Evolutionary conservation across 2,113 vertebrate species (phyloP), one percentile per base, ranked within the genome.

Genomic region (Cnemophilus loriae): DNA sequence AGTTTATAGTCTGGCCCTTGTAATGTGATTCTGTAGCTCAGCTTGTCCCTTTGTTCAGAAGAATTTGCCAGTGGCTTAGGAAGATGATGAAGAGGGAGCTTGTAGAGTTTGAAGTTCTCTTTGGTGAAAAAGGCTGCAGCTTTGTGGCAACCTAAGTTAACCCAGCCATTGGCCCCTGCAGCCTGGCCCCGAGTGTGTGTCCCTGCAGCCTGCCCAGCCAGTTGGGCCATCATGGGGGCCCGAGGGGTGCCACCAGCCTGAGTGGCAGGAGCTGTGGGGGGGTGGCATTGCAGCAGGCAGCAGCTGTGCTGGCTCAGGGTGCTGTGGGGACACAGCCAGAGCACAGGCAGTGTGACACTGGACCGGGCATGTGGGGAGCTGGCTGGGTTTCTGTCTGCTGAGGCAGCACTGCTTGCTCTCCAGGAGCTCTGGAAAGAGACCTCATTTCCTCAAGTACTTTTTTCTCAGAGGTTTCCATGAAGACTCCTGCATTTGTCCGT

Each of bases 381-480:
- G 73, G 8, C 53, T 50, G 44, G 6, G 22, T 26, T 73, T 73
- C 30, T 96, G 11, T 12, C 42, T 80, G 77, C 71, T 64, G 26
- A 24, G 35, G 4, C 56, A 77, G 50, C 32, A 7, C 49, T 52
- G 47, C 46, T 55, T 84, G 21, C 67, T 61, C 67, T 61, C 23
- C 60, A 57, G 61, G 20, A 63, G 7, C 24, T 80, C 35, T 7
- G 30, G 39, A 61, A n/a, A 24, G 6, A 50, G 11, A 35, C 4
- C 35, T 49, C 17, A 26, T 28, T 44, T 81, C 14, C 79, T 94
- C 53, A 78, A 15, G 2, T 53, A 2, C 23, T 19, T n/a, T 89
- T 89, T 86, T 32, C 20, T 12, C 57, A 97, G 96, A 96, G 9
- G 42, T 64, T 95, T 93, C 93, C 33, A 78, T 95, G 93, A 93